These are phyloP conservation scores for Regulus satrapa DNA, from an alignment of 2,113 vertebrate genomes.

Conservation along the genomic window DNA sequence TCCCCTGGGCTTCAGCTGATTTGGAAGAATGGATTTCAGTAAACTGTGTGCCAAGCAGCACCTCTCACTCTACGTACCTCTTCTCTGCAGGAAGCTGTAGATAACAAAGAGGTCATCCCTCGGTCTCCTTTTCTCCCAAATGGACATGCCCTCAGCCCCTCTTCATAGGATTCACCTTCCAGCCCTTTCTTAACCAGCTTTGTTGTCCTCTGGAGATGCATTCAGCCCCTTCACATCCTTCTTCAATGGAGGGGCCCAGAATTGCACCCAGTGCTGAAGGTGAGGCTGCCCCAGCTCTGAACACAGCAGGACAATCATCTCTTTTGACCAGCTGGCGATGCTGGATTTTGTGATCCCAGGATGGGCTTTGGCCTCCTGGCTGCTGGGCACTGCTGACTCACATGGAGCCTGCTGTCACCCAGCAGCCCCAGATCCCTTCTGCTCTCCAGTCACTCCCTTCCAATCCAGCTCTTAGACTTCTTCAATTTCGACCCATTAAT, in stretches of 20 bases:
- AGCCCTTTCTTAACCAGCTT: neutral
- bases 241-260: neutral
- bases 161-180: neutral
- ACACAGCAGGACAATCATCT: accelerated
- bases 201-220: neutral
- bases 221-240: neutral
- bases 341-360: neutral
- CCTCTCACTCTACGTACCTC: accelerated
- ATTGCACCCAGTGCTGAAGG: neutral
- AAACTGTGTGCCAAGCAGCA: neutral
- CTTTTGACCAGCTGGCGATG: accelerated
- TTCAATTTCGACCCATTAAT: neutral
- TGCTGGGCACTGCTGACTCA: neutral
- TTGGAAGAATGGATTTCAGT: neutral
- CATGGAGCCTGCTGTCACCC: neutral
- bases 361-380: neutral
- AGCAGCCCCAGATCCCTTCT: neutral
- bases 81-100: neutral
- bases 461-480: neutral
- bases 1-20: neutral
- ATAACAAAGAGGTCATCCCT: neutral
- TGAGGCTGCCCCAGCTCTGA: neutral
- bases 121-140: neutral
- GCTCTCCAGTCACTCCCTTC: neutral
- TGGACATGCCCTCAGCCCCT: neutral